Evolutionary conservation across 2,888 invertebrate genomes (phyloP).

Genomic region (Gymnocheta viridis): DNA sequence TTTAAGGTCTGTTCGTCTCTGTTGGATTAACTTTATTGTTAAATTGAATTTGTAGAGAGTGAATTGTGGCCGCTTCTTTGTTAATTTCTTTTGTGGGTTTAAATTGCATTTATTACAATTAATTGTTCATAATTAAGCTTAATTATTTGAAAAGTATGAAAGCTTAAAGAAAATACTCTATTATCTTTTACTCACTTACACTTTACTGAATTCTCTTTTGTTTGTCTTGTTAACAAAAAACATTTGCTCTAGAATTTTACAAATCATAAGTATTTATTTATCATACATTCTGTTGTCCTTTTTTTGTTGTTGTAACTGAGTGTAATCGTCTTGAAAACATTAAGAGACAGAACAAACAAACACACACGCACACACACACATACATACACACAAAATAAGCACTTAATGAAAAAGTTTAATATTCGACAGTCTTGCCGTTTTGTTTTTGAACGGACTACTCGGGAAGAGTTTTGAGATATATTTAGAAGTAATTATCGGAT

Average conservation of each 20-base stretch:
- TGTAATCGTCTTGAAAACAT: background rate
- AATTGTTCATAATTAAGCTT: slow-evolving; percentile 24
- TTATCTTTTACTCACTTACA: background rate
- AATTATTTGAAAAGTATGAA: slow-evolving; percentile 17
- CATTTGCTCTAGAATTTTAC: background rate
- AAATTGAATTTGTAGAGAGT: background rate
- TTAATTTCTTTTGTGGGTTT: background rate
- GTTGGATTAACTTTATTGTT: background rate
- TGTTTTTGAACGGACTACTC: background rate
- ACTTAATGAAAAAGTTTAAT: background rate
- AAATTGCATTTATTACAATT: slow-evolving; percentile 14
- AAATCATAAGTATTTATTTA: background rate
- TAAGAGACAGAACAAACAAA: background rate
- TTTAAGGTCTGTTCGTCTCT: background rate
- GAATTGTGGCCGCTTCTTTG: background rate
- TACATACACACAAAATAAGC: background rate
- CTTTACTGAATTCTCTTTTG: too few species aligned
- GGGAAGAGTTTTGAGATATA: too few species aligned
- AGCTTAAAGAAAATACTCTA: background rate
- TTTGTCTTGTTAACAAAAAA: background rate
- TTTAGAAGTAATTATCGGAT: too few species aligned
- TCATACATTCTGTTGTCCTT: background rate
- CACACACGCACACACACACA: background rate
- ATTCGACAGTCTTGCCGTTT: background rate
- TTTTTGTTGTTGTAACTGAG: background rate